Evolutionary conservation across 1,140 invertebrate genomes (phyloP), one percentile per base, ranked within the genome.

Genomic region (Mya arenaria): DNA sequence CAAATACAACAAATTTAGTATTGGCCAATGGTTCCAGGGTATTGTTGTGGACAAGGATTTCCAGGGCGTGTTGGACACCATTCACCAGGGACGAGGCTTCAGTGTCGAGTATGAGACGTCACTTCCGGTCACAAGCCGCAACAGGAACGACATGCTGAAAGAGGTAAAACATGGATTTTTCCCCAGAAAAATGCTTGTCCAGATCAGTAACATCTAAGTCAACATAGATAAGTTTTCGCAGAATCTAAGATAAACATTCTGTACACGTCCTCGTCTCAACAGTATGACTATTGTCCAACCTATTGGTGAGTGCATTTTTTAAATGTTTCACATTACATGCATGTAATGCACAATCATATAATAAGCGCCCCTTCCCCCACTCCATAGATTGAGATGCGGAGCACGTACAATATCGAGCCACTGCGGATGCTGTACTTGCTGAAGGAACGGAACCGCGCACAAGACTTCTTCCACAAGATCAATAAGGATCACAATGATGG

Each of bases 401-500:
- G 72, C 19, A 82, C 82, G 5, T 88, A 85, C 69, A 88, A 88
- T 60, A 84, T 88, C 15, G 87, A 88, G 73, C 87, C 87, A 13
- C 48, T 88, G 62, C 65, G 82, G n/a, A 84, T 88, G 84, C 63
- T 88, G 58, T 85, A 85, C 66, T 65, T 88, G 17, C 71, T 88
- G 63, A 88, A 88, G 77, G 84, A 88, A 68, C 78, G 85, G 75
- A 87, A 87, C 72, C 28, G 87, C 28, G 87, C 87, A 5, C 85
- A 85, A 19, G 87, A 88, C 63, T 88, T 88, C 75, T 88, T 88
- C 83, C 83, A 87, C 77, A 88, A 86, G 62, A 88, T 88, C 73
- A 88, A 88, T 83, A 88, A 88, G 68, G 87, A 88, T 66, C 80
- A 87, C 32, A 79, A 88, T 55, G 81, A 85, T 10, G 84, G 87